Base-by-base conservation (phyloP, 2,888 invertebrate genomes). In the Steinernema scapterisci region DNA sequence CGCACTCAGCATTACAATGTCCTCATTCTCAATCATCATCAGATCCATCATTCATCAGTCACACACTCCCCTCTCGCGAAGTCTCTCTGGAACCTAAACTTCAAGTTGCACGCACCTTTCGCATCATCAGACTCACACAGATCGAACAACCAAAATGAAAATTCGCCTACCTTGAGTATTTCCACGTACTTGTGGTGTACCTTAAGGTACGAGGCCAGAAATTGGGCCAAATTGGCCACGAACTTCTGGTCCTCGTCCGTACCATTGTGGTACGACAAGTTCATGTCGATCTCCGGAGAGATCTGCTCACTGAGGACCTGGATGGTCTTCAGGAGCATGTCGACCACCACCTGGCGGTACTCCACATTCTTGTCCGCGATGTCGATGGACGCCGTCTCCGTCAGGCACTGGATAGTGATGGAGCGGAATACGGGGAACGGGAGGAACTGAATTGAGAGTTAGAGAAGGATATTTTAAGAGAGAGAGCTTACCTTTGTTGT, bases 181-280 rank as follows among this genome's bases (percentile, higher is more conserved):
- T 88, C 87, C 38, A 86, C 82, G 31, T 85, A 73, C 27, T 78
- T 91, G n/a, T 94, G 95, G 89, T 97, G 97, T 87, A 97, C 96
- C 89, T 96, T 96, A 52, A 99, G 90, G 89, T 93, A 97, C 80
- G 96, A 95, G 89, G 95, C 96, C 72, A 99, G 91, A 89, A 99
- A 99, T 90, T 99, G 91, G 74, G 97, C 95, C 82, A 99, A 91
- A 90, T 99, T 97, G 88, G 97, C 97, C 78, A 99, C 97, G 88
- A 99, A 97, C 87, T 96, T 95, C 89, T 99, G 99, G 88, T 99
- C 97, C 87, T 95, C 94, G 89, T 97, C 97, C 84, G 92, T 92
- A 27, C 97, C 97, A 80, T 92, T 91, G 71, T 94, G 93, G 89
- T 97, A 99, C 0, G 97, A 96, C 80, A 93, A 93, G 82, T 93